Conservation (phyloP, 2,888 invertebrate genomes). For the Nowickia ferox region DNA sequence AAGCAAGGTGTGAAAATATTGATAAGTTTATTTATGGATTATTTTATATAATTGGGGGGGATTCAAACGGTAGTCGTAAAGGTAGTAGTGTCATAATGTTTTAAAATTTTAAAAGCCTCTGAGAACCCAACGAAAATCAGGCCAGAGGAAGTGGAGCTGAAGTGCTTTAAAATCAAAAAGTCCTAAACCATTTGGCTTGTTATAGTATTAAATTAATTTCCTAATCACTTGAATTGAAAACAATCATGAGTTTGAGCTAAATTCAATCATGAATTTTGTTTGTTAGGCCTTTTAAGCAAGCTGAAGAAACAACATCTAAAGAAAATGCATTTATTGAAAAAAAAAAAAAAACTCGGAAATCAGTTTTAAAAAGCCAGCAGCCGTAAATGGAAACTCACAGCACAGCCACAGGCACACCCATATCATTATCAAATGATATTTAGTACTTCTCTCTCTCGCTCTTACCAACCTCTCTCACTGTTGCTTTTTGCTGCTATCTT, state of each 20-base stretch:
- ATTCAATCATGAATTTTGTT: conserved; percentile 29
- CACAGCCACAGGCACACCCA: neutral
- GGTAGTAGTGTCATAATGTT: too few species aligned
- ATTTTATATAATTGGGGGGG: too few species aligned
- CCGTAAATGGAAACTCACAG: conserved; percentile 10
- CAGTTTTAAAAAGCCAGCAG: conserved; percentile 4
- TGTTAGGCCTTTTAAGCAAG: neutral
- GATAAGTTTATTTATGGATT: neutral
- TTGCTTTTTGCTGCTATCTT: neutral
- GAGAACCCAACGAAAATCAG: too few species aligned
- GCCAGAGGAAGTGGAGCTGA: neutral
- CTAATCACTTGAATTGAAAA: neutral
- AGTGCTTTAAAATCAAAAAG: too few species aligned
- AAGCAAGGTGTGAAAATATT: neutral
- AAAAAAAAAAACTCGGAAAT: conserved; percentile 24
- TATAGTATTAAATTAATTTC: neutral
- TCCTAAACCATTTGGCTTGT: neutral
- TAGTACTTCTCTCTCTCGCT: neutral
- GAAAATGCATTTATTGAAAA: neutral
- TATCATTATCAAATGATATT: conserved; percentile 2
- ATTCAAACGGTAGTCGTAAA: too few species aligned
- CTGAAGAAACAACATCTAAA: too few species aligned
- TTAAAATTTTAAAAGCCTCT: too few species aligned
- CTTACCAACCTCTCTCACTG: neutral
- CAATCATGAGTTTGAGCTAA: neutral